A percentile compares a stretch with the other conserved stretches of the same genome.
Conservation (phyloP, 37 sponge, comb jelly and placozoan genomes). For the Hormiphora californensis region DNA sequence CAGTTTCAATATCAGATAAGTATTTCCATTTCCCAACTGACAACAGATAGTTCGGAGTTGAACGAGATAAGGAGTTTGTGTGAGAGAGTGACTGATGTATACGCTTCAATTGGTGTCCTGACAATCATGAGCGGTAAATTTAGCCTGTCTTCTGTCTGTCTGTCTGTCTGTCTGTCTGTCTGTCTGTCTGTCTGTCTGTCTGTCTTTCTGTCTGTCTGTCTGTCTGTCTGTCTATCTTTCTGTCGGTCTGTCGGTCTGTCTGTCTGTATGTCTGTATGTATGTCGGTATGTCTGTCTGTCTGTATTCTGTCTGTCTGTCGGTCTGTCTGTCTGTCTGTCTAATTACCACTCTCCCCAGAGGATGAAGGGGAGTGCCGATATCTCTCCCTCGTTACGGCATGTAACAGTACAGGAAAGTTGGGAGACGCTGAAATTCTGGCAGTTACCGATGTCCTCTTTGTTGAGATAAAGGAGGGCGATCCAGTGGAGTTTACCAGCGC, state of each 20-base stretch:
- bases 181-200: too few relatives aligned
- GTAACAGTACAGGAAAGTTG: conserved; percentile 18
- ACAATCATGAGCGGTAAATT: too few relatives aligned
- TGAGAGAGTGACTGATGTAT: conserved; percentile 50
- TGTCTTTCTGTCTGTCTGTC: too few relatives aligned
- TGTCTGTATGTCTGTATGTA: conserved; percentile 12
- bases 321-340: too few relatives aligned
- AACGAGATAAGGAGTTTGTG: not conserved
- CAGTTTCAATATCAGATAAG: too few relatives aligned
- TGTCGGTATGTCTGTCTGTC: not conserved
- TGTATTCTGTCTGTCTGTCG: too few relatives aligned
- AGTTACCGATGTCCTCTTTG: conserved; percentile 45
- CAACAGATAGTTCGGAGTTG: conserved; percentile 21
- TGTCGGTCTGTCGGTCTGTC: too few relatives aligned
- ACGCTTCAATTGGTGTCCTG: conserved; percentile 51
- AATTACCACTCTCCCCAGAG: not conserved
- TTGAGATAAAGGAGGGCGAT: conserved; percentile 33
- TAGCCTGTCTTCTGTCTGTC: not conserved
- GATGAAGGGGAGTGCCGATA: conserved; percentile 1
- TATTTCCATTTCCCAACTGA: too few relatives aligned
- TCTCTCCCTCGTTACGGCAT: not conserved
- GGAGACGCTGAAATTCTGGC: not conserved
- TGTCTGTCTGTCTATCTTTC: too few relatives aligned
- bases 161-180: conserved; percentile 7
- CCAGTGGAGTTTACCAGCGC: conserved; percentile 10